phyloP scores from a whole-genome alignment of 2,888 invertebrate species.

The Tetropium fuscum region DNA sequence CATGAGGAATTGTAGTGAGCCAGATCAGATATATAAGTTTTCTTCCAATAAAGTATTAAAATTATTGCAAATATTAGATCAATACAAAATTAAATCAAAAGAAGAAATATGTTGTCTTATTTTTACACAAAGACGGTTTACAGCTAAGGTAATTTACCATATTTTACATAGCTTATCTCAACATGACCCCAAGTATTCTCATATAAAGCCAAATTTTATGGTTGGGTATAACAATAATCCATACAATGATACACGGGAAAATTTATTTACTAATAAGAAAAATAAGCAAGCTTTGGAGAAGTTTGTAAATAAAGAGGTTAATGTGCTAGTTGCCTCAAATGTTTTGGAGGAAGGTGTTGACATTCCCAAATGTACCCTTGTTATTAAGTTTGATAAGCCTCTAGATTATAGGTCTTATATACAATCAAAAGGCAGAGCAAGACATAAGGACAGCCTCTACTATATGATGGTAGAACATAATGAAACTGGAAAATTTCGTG shows the following conservation, averaged over 20 bases:
- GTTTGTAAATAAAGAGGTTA: conserved; percentile 72
- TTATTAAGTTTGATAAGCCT: conserved; percentile 80
- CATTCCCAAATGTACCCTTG: conserved; percentile 83
- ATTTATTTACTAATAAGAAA: conserved; percentile 65
- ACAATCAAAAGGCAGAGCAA: conserved; percentile 91
- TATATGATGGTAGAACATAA: conserved; percentile 68
- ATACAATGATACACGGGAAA: conserved; percentile 70
- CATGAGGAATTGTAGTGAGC: conserved; percentile 66
- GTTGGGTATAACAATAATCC: conserved; percentile 76
- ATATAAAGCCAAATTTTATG: conserved; percentile 78
- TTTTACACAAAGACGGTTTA: conserved; percentile 79
- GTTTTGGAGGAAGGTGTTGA: conserved; percentile 94
- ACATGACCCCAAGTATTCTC: conserved; percentile 67
- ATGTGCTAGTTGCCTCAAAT: conserved; percentile 79
- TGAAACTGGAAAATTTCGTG: conserved; percentile 54
- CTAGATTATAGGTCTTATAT: conserved; percentile 84
- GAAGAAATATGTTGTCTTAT: conserved; percentile 76
- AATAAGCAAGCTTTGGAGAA: conserved; percentile 69
- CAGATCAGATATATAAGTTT: conserved; percentile 68
- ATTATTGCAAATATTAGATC: conserved; percentile 73
- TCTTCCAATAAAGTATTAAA: conserved; percentile 72
- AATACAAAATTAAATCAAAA: conserved; percentile 66
- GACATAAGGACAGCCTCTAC: conserved; percentile 73
- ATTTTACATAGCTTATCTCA: conserved; percentile 70
- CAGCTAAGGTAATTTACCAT: conserved; percentile 81